Conservation (phyloP, 2,888 invertebrate genomes). For the Odontothrips loti region DNA sequence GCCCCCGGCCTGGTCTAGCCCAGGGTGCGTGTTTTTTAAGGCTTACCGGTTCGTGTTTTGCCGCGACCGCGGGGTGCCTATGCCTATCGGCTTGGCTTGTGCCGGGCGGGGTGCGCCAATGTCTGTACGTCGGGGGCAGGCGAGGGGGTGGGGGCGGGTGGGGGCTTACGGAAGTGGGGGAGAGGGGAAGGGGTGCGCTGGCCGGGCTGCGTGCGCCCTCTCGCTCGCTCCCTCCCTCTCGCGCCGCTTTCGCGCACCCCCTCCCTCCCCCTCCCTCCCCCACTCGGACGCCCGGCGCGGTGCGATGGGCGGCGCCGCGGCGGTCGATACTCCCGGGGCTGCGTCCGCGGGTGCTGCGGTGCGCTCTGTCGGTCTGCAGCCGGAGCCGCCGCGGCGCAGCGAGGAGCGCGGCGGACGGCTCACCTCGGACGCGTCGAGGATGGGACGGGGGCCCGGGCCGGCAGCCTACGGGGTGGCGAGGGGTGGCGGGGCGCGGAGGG, state of each 20-base stretch:
- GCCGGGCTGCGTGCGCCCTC: neutral
- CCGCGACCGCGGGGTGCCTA: too few relatives aligned
- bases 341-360: neutral
- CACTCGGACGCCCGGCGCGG: neutral
- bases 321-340: neutral
- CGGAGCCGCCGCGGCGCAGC: neutral
- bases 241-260: neutral
- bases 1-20: conserved; percentile 30
- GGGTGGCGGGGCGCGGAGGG: neutral
- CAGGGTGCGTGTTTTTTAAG: neutral
- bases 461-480: neutral
- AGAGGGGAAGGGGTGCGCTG: neutral
- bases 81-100: too few relatives aligned
- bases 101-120: too few relatives aligned
- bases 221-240: neutral
- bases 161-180: neutral
- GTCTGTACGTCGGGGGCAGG: too few relatives aligned
- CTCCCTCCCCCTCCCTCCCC: neutral
- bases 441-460: neutral
- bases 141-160: neutral
- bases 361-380: neutral
- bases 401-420: neutral
- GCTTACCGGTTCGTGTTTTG: too few relatives aligned
- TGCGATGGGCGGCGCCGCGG: neutral
- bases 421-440: neutral